Conservation (phyloP, 2,113 vertebrate genomes). For the Riparia riparia region DNA sequence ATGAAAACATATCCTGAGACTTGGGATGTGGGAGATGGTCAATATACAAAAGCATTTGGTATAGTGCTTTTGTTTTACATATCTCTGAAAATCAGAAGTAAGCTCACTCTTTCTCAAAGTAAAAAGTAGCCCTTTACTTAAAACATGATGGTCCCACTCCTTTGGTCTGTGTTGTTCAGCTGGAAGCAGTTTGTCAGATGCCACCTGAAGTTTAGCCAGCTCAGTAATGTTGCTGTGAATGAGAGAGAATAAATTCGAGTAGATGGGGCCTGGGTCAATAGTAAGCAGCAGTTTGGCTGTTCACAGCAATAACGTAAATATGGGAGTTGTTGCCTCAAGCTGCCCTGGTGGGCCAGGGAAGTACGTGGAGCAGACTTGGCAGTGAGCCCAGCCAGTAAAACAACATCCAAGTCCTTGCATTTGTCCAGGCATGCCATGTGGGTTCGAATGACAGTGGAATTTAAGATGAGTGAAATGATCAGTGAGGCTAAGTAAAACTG, state of each 20-base stretch:
- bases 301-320: conserved; percentile 72
- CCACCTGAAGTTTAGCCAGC: background rate
- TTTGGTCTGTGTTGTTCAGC: background rate
- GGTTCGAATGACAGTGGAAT: conserved; percentile 88
- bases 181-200: background rate
- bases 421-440: conserved; percentile 86
- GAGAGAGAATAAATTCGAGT: conserved; percentile 41
- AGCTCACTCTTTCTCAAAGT: background rate
- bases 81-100: background rate
- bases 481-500: conserved; percentile 48
- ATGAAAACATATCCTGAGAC: background rate
- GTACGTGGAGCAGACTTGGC: conserved; percentile 78
- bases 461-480: conserved; percentile 79
- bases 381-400: conserved; percentile 75
- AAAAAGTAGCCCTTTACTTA: background rate
- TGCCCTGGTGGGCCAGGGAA: conserved; percentile 79
- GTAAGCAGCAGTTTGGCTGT: conserved; percentile 54
- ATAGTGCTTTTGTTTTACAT: background rate
- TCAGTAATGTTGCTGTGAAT: conserved; percentile 18
- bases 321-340: conserved; percentile 74
- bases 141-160: accelerated
- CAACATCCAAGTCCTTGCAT: conserved; percentile 79
- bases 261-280: conserved; percentile 52
- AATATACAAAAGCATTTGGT: background rate
- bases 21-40: background rate